These are phyloP conservation scores for Callyntrura sp. DNA, from an alignment of 2,888 invertebrate genomes.

Conservation along the genomic window DNA sequence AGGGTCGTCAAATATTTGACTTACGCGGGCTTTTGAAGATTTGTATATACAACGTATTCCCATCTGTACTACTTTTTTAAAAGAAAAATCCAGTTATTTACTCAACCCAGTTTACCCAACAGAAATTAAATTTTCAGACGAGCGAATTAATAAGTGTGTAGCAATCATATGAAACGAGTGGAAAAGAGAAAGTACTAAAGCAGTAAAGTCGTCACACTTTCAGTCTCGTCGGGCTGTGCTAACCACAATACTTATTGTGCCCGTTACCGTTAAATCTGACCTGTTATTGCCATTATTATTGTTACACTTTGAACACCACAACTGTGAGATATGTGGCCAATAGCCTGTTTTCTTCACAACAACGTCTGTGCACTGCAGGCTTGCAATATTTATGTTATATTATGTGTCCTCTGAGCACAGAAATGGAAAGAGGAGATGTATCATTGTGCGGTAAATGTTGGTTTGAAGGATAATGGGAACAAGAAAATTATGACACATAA, in stretches of 20 bases:
- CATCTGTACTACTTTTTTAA: too few species aligned
- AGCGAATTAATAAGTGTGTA: too few species aligned
- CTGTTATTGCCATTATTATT: background rate
- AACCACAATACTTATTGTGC: background rate
- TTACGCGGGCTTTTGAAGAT: too few species aligned
- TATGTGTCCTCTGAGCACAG: conserved; percentile 3
- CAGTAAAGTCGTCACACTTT: background rate
- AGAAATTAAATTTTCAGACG: background rate
- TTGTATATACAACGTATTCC: too few species aligned
- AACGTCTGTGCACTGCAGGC: background rate
- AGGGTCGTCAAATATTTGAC: too few species aligned
- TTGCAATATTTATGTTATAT: background rate
- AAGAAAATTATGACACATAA: conserved; percentile 50
- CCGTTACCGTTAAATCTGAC: background rate
- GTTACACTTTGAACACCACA: background rate
- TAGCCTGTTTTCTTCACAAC: background rate
- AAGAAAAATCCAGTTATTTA: too few species aligned
- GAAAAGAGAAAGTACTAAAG: background rate
- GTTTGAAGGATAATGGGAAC: conserved; percentile 50
- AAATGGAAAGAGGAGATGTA: conserved; percentile 54
- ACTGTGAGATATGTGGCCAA: background rate
- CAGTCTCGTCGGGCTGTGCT: background rate
- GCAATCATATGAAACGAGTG: background rate
- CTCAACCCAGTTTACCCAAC: too few species aligned
- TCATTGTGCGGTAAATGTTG: conserved; percentile 39